Conservation (phyloP, 2,888 invertebrate species). For the Lepidonotus clava region DNA sequence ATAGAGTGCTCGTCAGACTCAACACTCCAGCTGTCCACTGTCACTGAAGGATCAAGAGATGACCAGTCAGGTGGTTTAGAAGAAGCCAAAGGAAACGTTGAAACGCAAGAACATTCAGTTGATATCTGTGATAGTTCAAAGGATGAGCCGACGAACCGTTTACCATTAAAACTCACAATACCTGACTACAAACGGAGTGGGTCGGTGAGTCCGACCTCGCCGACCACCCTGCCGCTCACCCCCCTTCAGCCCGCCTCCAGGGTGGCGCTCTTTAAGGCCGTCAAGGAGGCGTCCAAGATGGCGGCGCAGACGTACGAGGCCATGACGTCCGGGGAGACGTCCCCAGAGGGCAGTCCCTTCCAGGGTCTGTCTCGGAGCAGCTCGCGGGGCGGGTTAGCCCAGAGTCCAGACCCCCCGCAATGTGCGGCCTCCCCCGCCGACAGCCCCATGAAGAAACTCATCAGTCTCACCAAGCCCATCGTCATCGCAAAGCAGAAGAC, state of each 20-base stretch:
- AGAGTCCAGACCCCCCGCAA: background rate
- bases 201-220: too few relatives aligned
- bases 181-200: too few relatives aligned
- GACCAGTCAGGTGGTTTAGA: too few relatives aligned
- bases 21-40: too few relatives aligned
- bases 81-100: too few relatives aligned
- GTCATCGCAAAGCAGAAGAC: background rate
- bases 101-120: too few relatives aligned
- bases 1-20: too few relatives aligned
- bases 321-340: background rate
- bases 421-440: background rate
- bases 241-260: background rate
- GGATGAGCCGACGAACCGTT: too few relatives aligned
- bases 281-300: background rate
- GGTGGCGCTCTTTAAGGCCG: slow-evolving; percentile 12
- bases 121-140: too few relatives aligned
- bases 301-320: slow-evolving; percentile 4
- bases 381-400: background rate
- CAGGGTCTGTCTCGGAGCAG: too few relatives aligned
- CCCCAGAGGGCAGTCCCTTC: background rate
- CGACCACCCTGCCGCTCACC: background rate
- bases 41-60: too few relatives aligned
- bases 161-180: too few relatives aligned
- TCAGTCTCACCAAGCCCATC: background rate
- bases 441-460: background rate